phyloP scores from a whole-genome alignment of 2,113 vertebrate genomes.

The Alectura lathami region DNA sequence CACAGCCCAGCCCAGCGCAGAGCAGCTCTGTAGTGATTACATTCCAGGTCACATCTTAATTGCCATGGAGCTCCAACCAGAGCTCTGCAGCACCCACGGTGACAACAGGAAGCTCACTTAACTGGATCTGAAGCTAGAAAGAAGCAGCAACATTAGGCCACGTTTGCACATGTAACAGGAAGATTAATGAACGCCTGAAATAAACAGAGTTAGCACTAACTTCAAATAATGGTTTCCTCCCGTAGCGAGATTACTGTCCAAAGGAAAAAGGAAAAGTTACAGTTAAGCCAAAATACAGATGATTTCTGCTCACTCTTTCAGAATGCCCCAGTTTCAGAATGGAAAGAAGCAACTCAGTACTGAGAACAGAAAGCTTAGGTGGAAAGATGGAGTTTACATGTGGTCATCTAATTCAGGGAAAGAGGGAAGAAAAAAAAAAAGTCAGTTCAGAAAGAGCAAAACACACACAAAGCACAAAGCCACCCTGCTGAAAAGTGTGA shows the following conservation, averaged over 20 bases:
- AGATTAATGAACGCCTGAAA: not conserved
- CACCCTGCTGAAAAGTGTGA: not conserved
- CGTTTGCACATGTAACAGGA: not conserved
- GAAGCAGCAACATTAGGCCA: not conserved
- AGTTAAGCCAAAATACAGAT: not conserved
- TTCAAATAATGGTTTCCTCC: not conserved
- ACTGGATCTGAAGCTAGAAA: not conserved
- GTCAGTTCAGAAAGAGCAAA: not conserved
- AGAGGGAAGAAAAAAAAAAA: not conserved
- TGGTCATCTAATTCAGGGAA: not conserved
- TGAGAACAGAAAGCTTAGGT: not conserved
- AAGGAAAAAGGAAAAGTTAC: not conserved
- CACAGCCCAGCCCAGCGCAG: not conserved
- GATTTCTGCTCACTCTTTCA: not conserved
- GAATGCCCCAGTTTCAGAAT: not conserved
- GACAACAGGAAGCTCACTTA: conserved; percentile 11
- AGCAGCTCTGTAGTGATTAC: not conserved
- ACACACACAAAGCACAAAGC: not conserved
- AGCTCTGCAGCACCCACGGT: conserved; percentile 20
- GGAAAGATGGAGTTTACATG: not conserved
- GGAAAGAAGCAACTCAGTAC: not conserved
- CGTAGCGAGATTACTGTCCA: not conserved
- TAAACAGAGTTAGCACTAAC: not conserved
- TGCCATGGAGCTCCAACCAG: conserved; percentile 41
- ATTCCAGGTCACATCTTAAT: conserved; percentile 47